Base-by-base conservation (phyloP, 2,888 invertebrate genomes). In the Parnassius orleans region DNA sequence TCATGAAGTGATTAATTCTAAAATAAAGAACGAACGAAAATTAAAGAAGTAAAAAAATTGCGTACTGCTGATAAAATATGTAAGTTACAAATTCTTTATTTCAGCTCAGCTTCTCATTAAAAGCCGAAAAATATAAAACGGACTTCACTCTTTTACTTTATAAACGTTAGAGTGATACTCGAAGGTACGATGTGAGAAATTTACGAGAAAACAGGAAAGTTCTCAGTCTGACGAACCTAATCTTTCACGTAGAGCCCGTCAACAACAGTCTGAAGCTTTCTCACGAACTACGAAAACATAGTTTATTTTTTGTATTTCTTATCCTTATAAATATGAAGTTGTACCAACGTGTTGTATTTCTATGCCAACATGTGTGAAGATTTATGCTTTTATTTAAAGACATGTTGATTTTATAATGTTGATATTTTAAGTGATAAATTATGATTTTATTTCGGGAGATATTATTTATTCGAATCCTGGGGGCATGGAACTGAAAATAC, bases 271-370 rank as follows among this genome's bases (percentile, higher is more conserved):
- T 10, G 33, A 5, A 3, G 52, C 44, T 33, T 19, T 52, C 47
- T n/a, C 47, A 24, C 43, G 9, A n/a, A 14, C 59, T 14, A 12
- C 59, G 46, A 59, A 53, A 44, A 41, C 15, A 53, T 52, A 24
- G 2, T 42, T 46, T 46, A 46, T 46, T 46, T 33, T 53, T n/a
- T 43, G 44, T 53, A 7, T 46, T 46, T 46, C 58, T 53, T 44
- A 54, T 60, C 53, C 41, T 11, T 14, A 47, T 47, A 60, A 47
- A 58, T 46, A 53, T 53, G 53, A 53, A 50, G 51, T 50, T 15
- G 57, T 42, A 50, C 15, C 48, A 33, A 33, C 46, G 41, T 53
- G 47, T 42, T 53, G 41, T 47, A 19, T 42, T 42, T 10, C 9
- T 2, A 12, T 33, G 10, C 12, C 24, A 33, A 53, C 9, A 53